Percentiles rank a stretch among this genome's conserved stretches.
Evolutionary conservation across 2,113 vertebrate genomes (phyloP).

Genomic region (Pygoscelis adeliae): DNA sequence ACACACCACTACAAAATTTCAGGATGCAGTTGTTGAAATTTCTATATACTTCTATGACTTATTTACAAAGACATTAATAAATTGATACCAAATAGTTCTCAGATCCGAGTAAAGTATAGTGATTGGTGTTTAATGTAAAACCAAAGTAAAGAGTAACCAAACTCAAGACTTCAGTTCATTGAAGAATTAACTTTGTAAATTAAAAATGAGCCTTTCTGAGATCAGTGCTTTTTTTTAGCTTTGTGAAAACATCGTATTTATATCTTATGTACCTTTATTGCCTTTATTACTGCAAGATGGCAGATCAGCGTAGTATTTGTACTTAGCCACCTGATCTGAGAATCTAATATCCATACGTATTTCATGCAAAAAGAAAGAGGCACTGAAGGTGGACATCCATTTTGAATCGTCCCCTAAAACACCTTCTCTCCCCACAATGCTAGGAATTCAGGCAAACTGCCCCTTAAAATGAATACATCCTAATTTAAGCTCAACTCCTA

Average conservation of each 20-base stretch:
- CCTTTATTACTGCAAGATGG: not conserved
- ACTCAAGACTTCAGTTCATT: not conserved
- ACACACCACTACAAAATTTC: not conserved
- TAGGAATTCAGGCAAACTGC: not conserved
- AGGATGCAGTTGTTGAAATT: not conserved
- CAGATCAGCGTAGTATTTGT: not conserved
- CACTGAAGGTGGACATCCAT: not conserved
- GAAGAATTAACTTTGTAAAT: not conserved
- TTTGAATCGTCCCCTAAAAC: not conserved
- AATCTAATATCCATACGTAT: not conserved
- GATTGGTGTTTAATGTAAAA: not conserved
- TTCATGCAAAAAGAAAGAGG: not conserved
- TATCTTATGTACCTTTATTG: not conserved
- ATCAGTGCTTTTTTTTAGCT: not conserved
- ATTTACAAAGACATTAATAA: not conserved
- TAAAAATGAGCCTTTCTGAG: not conserved
- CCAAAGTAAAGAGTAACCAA: not conserved
- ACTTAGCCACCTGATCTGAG: not conserved
- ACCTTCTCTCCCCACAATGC: not conserved
- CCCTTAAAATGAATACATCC: not conserved
- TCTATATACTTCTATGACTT: not conserved
- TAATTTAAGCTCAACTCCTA: not conserved
- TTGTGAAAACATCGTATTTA: not conserved
- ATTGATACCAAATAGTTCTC: not conserved
- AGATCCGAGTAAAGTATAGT: not conserved